phyloP scores from a whole-genome alignment of 2,113 vertebrate genomes.

The Aplodontia rufa region DNA sequence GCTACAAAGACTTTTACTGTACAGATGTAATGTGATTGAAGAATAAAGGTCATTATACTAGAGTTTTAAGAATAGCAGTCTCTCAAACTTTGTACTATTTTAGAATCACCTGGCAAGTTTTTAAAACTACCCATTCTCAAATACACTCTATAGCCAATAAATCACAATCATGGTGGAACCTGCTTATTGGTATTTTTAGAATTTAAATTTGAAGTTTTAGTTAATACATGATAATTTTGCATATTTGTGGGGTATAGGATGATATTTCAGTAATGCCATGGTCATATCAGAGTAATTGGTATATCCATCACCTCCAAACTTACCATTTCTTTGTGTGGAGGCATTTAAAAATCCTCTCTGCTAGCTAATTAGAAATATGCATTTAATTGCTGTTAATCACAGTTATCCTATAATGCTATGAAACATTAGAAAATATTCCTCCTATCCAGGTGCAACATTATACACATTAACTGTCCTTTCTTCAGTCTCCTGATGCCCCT shows the following conservation, averaged over 20 bases:
- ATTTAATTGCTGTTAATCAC: background rate
- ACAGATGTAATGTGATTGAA: slow-evolving; percentile 28
- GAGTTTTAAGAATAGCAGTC: background rate
- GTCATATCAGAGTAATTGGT: background rate
- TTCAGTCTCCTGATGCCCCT: background rate
- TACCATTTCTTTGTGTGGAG: background rate
- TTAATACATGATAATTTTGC: background rate
- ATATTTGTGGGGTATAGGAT: background rate
- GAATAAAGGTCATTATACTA: slow-evolving; percentile 28
- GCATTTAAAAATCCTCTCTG: background rate
- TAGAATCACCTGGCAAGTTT: background rate
- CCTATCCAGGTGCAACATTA: background rate
- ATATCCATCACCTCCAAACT: background rate
- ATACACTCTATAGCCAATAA: slow-evolving; percentile 1
- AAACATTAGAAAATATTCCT: background rate
- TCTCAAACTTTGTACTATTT: background rate
- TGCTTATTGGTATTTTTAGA: background rate
- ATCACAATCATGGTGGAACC: background rate
- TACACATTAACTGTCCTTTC: background rate
- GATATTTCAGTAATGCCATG: background rate
- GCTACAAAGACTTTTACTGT: slow-evolving; percentile 11
- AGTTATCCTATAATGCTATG: background rate
- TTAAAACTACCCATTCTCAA: background rate
- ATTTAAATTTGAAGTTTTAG: background rate
- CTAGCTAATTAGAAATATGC: background rate